Percentiles rank a stretch among this genome's conserved stretches.
phyloP scores from a whole-genome alignment of 2,797 vertebrate species.

The Bucorvus abyssinicus region DNA sequence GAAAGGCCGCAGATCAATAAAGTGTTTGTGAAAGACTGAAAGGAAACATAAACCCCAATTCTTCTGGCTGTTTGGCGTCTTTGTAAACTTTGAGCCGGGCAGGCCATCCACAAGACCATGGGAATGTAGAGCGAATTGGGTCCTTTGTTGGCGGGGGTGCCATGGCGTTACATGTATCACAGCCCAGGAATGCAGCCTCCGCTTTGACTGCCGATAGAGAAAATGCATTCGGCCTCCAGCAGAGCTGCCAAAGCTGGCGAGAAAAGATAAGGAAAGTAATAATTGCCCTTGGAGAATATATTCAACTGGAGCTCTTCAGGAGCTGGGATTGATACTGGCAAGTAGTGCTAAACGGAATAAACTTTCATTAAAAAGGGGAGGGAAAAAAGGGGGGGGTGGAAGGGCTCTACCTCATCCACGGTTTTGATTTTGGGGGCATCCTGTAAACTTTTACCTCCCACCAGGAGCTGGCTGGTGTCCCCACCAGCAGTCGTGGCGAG shows the following conservation, averaged over 20 bases:
- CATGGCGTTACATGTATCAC: slow-evolving; percentile 67
- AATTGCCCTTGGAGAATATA: slow-evolving; percentile 38
- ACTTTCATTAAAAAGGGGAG: not conserved
- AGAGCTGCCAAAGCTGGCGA: slow-evolving; percentile 48
- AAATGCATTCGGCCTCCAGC: slow-evolving; percentile 67
- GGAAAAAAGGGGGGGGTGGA: not conserved
- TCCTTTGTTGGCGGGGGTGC: slow-evolving; percentile 72
- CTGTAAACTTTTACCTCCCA: slow-evolving; percentile 21
- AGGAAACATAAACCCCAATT: slow-evolving; percentile 78
- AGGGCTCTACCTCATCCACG: not conserved
- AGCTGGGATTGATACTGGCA: not conserved
- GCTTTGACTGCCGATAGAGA: slow-evolving; percentile 62
- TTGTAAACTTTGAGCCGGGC: slow-evolving; percentile 72
- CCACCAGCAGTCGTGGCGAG: not conserved
- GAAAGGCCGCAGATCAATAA: slow-evolving; percentile 72
- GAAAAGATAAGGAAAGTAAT: slow-evolving; percentile 64
- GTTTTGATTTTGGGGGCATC: slow-evolving; percentile 7
- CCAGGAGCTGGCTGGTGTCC: slow-evolving; percentile 32
- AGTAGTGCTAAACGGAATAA: slow-evolving; percentile 5
- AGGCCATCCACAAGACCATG: slow-evolving; percentile 76
- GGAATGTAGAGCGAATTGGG: slow-evolving; percentile 73
- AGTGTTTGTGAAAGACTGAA: slow-evolving; percentile 77
- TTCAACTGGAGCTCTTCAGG: slow-evolving; percentile 1
- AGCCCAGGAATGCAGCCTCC: slow-evolving; percentile 71
- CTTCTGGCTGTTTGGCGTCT: slow-evolving; percentile 78